Evolutionary conservation across 2,797 vertebrate genomes (phyloP), one percentile per base, ranked within the genome.

Genomic region (Urosaurus nigricauda): DNA sequence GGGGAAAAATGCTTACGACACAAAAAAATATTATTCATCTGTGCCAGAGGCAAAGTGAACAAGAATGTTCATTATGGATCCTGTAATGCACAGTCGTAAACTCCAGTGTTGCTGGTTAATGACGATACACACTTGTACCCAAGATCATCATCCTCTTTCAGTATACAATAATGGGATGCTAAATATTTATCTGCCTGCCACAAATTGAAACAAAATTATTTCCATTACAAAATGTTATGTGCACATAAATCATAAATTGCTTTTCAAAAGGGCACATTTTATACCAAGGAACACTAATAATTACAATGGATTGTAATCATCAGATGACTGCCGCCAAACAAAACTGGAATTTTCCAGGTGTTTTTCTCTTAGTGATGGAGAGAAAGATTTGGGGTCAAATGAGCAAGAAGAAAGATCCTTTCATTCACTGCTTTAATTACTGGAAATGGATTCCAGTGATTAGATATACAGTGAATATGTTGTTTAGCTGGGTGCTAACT

Each of bases 161-260:
- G 53, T 68, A 53, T 13, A 40, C 65, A 85, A 37, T 85, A 90
- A 74, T 71, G 75, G n/a, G 1, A 1, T 60, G 37, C 87, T 85
- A 74, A 85, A 81, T 40, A 19, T n/a, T 80, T 53, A 73, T 70
- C 43, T 81, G 17, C 40, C 78, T 87, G 60, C 40, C 85, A 83
- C 4, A n/a, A 32, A 83, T 40, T 29, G 9, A 78, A 71, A 79
- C 84, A 19, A n/a, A 87, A 84, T 78, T 21, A 68, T 84, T 79
- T 75, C 58, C 43, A 1, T 37, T 87, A 56, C 60, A 87, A 73
- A 89, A 68, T 58, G 11, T 16, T 26, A 68, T 53, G 14, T 16
- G 32, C 24, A 16, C 12, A 17, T 17, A 32, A 37, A 81, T 71
- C 63, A 87, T 0, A 56, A 82, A 82, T 4, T 32, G n/a, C 83